Evolutionary conservation across 2,113 vertebrate species (phyloP), one percentile per base, ranked within the genome.

Genomic region (Gymnogyps californianus): DNA sequence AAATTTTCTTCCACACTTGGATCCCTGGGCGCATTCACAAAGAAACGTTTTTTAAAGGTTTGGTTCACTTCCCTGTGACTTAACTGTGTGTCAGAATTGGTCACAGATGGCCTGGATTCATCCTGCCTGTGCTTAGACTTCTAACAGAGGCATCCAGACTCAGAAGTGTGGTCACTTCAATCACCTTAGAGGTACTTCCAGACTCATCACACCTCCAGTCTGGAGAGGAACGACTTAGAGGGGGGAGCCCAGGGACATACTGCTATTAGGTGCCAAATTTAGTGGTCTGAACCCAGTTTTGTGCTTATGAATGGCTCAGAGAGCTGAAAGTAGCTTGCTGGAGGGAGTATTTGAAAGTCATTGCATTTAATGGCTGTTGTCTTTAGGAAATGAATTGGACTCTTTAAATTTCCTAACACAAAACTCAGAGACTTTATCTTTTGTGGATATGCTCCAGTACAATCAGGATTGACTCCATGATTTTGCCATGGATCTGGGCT

Each of bases 1-100:
- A 77, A 52, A 76, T 82, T 90, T 79, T 82, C 86, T 94, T 96
- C 85, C 88, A 66, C 90, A 11, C 70, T 96, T 88, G 70, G 62
- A 91, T 96, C 94, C 38, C 26, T 70, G 77, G 87, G 81, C 87
- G 77, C 66, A 47, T 71, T 89, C 70, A 91, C 91, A 95, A 91
- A 94, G 89, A 79, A 90, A 86, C 21, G 32, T 81, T 22, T 90
- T 88, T 74, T 20, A 54, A 80, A 94, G 62, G 61, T 85, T 97
- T 94, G 62, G 34, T 82, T 95, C n/a, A 5, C 25, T 96, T 94
- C 69, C 51, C 83, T 76, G 77, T 95, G 92, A 62, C 66, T 89
- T 78, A 82, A 83, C 25, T 54, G 17, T 17, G 46, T 81, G 87
- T 89, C 87, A 82, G 83, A 83, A 72, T 57, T 77, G 89, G 89